Percentiles rank a stretch among this genome's conserved stretches.
These are phyloP conservation scores for Lanistes nyassanus DNA, from an alignment of 1,140 invertebrate species.

Conservation along the genomic window DNA sequence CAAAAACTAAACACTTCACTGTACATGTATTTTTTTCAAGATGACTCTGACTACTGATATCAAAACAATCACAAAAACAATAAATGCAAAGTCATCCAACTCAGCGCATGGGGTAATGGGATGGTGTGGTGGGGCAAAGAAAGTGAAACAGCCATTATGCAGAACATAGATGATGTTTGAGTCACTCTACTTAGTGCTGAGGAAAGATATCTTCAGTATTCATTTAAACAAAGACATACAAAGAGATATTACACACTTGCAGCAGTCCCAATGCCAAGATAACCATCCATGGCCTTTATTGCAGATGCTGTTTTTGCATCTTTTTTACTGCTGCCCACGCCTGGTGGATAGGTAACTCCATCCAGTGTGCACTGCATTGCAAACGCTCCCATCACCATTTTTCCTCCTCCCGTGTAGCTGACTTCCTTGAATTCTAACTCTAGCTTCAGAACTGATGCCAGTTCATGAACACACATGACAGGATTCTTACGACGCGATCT, in stretches of 20 bases:
- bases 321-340: conserved; percentile 58
- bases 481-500: not conserved
- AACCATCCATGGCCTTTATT: conserved; percentile 47
- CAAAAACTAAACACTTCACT: too few relatives aligned
- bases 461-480: conserved; percentile 11
- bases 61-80: too few relatives aligned
- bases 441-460: not conserved
- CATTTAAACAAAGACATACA: not conserved
- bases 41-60: too few relatives aligned
- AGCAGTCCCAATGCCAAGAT: conserved; percentile 36
- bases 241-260: not conserved
- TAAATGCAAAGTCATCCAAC: too few relatives aligned
- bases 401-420: not conserved
- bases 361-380: conserved; percentile 47
- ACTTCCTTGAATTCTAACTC: not conserved
- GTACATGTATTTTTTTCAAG: too few relatives aligned
- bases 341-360: conserved; percentile 48
- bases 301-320: conserved; percentile 59
- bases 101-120: too few relatives aligned
- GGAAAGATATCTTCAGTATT: too few relatives aligned
- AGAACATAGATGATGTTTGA: too few relatives aligned
- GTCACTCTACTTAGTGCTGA: too few relatives aligned
- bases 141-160: not conserved
- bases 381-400: conserved; percentile 42
- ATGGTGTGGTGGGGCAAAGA: not conserved